phyloP scores from a whole-genome alignment of 2,797 vertebrate species.

The Peromyscus melanophrys region DNA sequence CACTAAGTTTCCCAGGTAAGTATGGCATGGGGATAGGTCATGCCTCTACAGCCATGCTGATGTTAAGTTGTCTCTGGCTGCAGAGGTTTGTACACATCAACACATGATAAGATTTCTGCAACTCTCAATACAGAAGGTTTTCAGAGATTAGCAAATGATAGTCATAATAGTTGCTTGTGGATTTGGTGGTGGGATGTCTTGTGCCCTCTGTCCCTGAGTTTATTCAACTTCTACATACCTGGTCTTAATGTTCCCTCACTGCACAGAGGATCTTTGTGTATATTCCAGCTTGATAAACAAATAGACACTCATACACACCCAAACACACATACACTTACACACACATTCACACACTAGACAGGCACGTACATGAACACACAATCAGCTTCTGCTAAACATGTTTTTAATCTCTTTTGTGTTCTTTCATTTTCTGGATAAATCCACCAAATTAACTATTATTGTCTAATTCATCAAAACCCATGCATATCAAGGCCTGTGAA shows the following conservation, averaged over 20 bases:
- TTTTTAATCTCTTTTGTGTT: background rate
- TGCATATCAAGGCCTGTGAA: background rate
- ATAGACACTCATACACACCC: background rate
- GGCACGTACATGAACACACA: background rate
- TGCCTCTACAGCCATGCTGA: background rate
- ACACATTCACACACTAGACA: background rate
- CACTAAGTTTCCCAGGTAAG: background rate
- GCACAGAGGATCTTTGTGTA: background rate
- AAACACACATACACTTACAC: background rate
- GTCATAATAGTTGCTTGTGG: background rate
- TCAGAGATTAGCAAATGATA: background rate
- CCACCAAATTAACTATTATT: background rate
- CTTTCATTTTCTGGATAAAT: background rate
- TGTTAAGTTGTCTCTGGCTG: background rate
- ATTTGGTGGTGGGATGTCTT: accelerated
- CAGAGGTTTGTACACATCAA: background rate
- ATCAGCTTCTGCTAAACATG: background rate
- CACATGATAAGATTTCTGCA: background rate
- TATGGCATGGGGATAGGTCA: background rate
- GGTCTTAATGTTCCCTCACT: background rate
- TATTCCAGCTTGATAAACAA: background rate
- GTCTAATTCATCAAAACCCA: background rate
- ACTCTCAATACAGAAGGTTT: background rate
- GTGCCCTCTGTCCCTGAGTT: background rate
- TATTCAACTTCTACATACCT: background rate